Evolutionary conservation across 2,888 invertebrate species (phyloP).

Genomic region (Lepidocyrtoides sp.): DNA sequence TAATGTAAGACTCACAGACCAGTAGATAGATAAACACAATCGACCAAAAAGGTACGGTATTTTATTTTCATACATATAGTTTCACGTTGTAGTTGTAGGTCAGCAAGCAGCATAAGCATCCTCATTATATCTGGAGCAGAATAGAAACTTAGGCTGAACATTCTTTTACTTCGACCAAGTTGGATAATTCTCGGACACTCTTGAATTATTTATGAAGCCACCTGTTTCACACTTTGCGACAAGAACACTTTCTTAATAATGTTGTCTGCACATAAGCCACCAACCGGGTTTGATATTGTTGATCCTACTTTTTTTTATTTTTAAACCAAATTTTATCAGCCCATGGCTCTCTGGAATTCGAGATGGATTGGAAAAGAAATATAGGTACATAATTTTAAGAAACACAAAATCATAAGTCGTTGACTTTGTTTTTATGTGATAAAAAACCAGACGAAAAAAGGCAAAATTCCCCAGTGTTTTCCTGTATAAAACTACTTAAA

Average conservation of each 20-base stretch:
- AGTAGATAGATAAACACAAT: background rate
- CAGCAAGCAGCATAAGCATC: background rate
- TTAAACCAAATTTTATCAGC: background rate
- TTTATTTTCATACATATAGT: no score
- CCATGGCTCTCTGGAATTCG: no score
- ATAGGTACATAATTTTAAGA: no score
- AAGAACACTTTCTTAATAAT: background rate
- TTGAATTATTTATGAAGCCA: slow-evolving; percentile 68
- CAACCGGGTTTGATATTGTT: background rate
- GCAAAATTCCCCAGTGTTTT: no score
- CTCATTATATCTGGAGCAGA: no score
- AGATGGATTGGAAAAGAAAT: no score
- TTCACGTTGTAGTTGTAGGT: background rate
- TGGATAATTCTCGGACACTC: slow-evolving; percentile 13
- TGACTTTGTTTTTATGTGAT: no score
- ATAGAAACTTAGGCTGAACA: background rate
- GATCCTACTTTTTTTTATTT: background rate
- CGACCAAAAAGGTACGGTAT: no score
- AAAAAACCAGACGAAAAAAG: no score
- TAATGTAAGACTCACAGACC: background rate
- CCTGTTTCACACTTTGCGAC: slow-evolving; percentile 61
- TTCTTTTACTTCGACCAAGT: background rate
- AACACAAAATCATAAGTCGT: no score
- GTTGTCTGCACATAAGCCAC: background rate
- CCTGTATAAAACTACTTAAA: no score